These are phyloP conservation scores for Molorchus minor DNA, from an alignment of 2,888 invertebrate genomes.

Conservation along the genomic window DNA sequence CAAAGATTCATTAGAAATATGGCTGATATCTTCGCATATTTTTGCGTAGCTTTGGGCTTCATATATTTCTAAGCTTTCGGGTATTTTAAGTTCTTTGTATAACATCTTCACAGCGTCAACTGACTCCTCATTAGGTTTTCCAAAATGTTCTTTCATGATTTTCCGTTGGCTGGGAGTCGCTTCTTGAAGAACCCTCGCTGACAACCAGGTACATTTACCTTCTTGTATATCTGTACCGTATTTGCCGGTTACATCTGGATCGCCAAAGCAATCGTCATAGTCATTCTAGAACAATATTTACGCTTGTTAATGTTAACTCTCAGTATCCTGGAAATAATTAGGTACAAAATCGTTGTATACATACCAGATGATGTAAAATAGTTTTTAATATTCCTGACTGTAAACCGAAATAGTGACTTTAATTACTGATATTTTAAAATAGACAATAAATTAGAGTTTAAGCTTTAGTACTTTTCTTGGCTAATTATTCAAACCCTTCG, in stretches of 20 bases:
- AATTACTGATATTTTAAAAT: too few relatives aligned
- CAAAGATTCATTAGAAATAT: constrained; percentile 1
- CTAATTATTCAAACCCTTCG: too few relatives aligned
- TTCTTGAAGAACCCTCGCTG: constrained; percentile 85
- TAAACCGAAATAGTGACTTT: too few relatives aligned
- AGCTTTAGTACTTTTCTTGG: too few relatives aligned
- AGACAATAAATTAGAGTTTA: too few relatives aligned
- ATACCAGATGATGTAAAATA: too few relatives aligned
- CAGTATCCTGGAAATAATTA: too few relatives aligned
- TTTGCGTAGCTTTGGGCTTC: constrained; percentile 78
- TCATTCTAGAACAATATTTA: constrained; percentile 81
- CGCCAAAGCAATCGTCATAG: constrained; percentile 89
- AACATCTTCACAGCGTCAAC: constrained; percentile 75
- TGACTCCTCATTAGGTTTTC: constrained; percentile 71
- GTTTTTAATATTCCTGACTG: too few relatives aligned
- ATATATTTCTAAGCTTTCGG: constrained; percentile 78
- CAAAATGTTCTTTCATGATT: constrained; percentile 80
- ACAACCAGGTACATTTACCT: constrained; percentile 95
- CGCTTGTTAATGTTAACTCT: too few relatives aligned
- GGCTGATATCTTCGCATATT: not conserved
- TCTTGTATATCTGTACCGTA: constrained; percentile 90
- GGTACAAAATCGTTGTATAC: too few relatives aligned
- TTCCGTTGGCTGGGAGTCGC: constrained; percentile 74
- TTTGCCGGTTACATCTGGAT: constrained; percentile 86
- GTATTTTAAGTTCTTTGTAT: constrained; percentile 79